Percentiles rank a stretch among this genome's conserved stretches.
These are phyloP conservation scores for Orchesella cincta DNA, from an alignment of 1,140 invertebrate species.

Conservation along the genomic window DNA sequence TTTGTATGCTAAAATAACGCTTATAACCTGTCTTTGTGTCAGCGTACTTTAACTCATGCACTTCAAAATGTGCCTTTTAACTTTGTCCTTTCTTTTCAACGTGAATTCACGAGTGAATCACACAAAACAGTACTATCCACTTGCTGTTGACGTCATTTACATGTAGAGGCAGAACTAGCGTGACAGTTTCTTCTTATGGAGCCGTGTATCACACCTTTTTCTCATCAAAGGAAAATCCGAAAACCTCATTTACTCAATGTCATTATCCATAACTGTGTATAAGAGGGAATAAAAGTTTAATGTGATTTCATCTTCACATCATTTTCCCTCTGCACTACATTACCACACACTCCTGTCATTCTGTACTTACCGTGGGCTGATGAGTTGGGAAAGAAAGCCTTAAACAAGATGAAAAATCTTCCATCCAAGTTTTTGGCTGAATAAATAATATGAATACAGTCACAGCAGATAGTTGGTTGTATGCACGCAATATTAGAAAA, in stretches of 20 bases:
- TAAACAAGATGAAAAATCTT: too few species aligned
- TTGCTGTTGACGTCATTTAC: neutral
- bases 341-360: too few species aligned
- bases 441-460: too few species aligned
- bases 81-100: neutral
- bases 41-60: neutral
- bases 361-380: too few species aligned
- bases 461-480: too few species aligned
- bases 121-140: too few species aligned
- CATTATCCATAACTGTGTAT: neutral
- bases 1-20: too few species aligned
- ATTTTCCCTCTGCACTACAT: neutral
- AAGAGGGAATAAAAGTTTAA: neutral
- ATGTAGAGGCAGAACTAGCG: neutral
- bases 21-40: too few species aligned
- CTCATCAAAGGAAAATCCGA: slow-evolving; percentile 14
- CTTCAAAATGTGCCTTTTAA: neutral
- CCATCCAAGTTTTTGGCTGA: too few species aligned
- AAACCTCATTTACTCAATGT: slow-evolving; percentile 23
- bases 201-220: slow-evolving; percentile 13
- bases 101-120: neutral
- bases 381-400: too few species aligned
- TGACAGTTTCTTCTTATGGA: neutral
- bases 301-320: neutral
- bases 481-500: too few species aligned